A percentile compares a stretch with the other conserved stretches of the same genome.
Evolutionary conservation across 2,888 invertebrate genomes (phyloP).

Genomic region (Idaea dimidiata): DNA sequence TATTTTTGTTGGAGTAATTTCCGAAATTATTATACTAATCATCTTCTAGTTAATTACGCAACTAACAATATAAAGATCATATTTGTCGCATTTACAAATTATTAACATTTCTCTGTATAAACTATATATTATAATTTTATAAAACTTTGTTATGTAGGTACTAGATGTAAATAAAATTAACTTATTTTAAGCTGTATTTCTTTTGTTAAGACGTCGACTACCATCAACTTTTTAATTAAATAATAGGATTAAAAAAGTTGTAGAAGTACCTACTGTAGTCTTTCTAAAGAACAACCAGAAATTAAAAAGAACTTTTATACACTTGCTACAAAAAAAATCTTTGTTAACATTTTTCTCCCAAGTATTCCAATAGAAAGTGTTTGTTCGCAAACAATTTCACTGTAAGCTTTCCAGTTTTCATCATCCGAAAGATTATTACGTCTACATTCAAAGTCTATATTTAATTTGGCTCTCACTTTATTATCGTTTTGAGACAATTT

Average conservation of each 20-base stretch:
- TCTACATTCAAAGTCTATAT: slow-evolving; percentile 46
- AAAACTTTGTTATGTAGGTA: too few species aligned
- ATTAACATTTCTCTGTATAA: too few species aligned
- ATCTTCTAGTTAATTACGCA: too few species aligned
- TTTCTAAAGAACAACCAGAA: background rate
- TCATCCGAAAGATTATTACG: slow-evolving; percentile 35
- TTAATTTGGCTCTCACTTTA: slow-evolving; percentile 34
- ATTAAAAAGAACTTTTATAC: background rate
- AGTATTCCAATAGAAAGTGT: slow-evolving; percentile 30
- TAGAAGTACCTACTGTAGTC: background rate
- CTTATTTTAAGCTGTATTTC: background rate
- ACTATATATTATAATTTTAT: too few species aligned
- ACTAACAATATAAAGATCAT: too few species aligned
- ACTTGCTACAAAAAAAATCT: slow-evolving; percentile 8
- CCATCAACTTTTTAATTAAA: background rate
- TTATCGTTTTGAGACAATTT: slow-evolving; percentile 12
- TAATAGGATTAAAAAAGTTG: background rate
- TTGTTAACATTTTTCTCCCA: slow-evolving; percentile 21
- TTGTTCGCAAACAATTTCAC: slow-evolving; percentile 38
- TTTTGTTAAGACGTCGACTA: background rate
- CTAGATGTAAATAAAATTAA: background rate
- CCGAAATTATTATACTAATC: too few species aligned
- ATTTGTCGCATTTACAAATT: too few species aligned
- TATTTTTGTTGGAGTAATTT: too few species aligned
- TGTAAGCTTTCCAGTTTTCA: slow-evolving; percentile 35